phyloP scores from a whole-genome alignment of 2,113 vertebrate genomes.

The Pithys albifrons region DNA sequence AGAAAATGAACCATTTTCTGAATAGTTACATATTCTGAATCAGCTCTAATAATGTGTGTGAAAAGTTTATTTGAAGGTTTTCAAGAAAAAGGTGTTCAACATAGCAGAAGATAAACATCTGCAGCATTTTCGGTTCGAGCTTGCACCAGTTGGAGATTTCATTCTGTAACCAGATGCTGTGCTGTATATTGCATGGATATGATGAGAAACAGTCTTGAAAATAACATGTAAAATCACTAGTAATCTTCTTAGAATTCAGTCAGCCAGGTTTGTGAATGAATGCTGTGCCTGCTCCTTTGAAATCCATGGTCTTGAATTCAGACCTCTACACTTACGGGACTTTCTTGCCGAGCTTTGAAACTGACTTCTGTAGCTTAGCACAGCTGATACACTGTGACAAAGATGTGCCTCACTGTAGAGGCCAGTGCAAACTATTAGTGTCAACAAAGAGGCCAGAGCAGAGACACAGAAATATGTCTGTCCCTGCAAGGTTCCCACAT shows the following conservation, averaged over 20 bases:
- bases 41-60: not conserved
- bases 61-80: not conserved
- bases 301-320: not conserved
- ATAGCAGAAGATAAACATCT: not conserved
- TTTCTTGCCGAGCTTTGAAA: not conserved
- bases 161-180: not conserved
- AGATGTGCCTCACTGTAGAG: not conserved
- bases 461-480: not conserved
- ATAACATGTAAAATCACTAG: not conserved
- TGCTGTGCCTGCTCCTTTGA: not conserved
- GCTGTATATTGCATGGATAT: not conserved
- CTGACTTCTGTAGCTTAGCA: not conserved
- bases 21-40: not conserved
- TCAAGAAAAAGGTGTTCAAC: not conserved
- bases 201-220: constrained; percentile 21
- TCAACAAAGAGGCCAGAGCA: not conserved
- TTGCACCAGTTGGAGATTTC: not conserved
- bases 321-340: not conserved
- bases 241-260: not conserved
- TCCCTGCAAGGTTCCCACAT: not conserved
- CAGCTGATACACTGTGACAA: not conserved
- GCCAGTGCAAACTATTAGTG: not conserved
- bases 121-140: not conserved
- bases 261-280: not conserved
- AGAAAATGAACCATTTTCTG: not conserved